Evolutionary conservation across 2,113 vertebrate genomes (phyloP).

Genomic region (Balaeniceps rex): DNA sequence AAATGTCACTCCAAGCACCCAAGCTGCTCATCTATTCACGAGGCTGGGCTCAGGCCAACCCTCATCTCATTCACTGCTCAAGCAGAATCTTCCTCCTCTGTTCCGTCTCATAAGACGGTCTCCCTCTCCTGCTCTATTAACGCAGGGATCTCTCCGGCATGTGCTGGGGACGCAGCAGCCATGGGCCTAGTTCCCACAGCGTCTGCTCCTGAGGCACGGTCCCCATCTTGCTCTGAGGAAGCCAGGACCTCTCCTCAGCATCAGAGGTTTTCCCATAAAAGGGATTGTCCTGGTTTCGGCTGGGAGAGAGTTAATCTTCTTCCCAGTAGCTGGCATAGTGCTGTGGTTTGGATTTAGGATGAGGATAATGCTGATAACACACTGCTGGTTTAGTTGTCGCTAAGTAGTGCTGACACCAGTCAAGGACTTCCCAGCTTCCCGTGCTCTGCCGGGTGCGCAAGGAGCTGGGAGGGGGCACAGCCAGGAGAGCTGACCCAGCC

Average conservation of each 20-base stretch:
- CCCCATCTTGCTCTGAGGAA: background rate
- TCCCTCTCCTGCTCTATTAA: background rate
- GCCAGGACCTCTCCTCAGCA: background rate
- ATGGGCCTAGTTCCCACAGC: accelerated
- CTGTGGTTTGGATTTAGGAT: no score
- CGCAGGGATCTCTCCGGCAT: background rate
- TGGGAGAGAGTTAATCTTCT: no score
- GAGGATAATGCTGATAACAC: no score
- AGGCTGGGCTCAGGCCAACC: background rate
- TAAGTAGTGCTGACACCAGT: no score
- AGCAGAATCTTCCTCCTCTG: background rate
- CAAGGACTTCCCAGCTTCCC: no score
- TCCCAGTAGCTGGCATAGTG: no score
- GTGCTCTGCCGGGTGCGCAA: no score
- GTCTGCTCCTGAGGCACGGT: background rate
- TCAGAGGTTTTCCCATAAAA: background rate
- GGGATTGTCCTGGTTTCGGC: no score
- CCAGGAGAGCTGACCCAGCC: no score
- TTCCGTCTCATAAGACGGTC: background rate
- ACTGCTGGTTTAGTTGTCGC: no score
- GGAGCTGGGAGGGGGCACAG: no score
- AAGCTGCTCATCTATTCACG: background rate
- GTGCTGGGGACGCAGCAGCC: background rate
- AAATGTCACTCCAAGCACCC: background rate
- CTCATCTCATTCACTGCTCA: background rate